phyloP scores from a whole-genome alignment of 2,113 vertebrate genomes.

The Campylomormyrus tamandua region DNA sequence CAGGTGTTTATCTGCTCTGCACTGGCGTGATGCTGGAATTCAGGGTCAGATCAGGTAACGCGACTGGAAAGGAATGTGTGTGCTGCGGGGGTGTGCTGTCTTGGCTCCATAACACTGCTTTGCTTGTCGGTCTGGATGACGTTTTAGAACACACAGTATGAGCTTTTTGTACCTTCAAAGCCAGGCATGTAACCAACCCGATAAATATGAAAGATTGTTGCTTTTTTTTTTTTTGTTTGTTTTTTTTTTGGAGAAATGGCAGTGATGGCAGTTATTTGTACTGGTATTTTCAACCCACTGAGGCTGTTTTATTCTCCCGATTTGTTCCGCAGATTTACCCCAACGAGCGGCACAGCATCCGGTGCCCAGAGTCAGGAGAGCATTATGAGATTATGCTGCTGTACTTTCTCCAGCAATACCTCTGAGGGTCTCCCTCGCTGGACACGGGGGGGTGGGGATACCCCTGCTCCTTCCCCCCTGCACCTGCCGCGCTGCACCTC shows the following conservation, averaged over 20 bases:
- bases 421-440: slow-evolving; percentile 68
- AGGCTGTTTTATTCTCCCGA: neutral
- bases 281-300: neutral
- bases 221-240: neutral
- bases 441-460: slow-evolving; percentile 21
- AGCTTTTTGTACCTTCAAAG: neutral
- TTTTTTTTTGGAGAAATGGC: neutral
- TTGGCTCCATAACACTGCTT: neutral
- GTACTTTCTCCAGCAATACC: slow-evolving; percentile 97
- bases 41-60: neutral
- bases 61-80: neutral
- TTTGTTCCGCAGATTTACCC: slow-evolving; percentile 79
- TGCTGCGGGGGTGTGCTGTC: neutral
- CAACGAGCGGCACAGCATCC: slow-evolving; percentile 97
- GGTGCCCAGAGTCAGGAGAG: slow-evolving; percentile 96
- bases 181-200: neutral
- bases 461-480: slow-evolving; percentile 39
- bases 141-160: neutral
- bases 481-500: neutral
- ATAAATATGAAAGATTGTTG: neutral
- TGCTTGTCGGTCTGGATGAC: neutral
- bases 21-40: neutral
- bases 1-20: neutral
- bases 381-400: slow-evolving; percentile 98
- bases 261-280: neutral